Evolutionary conservation across 2,797 vertebrate genomes (phyloP).

Genomic region (Gymnoscopelus microlampas): DNA sequence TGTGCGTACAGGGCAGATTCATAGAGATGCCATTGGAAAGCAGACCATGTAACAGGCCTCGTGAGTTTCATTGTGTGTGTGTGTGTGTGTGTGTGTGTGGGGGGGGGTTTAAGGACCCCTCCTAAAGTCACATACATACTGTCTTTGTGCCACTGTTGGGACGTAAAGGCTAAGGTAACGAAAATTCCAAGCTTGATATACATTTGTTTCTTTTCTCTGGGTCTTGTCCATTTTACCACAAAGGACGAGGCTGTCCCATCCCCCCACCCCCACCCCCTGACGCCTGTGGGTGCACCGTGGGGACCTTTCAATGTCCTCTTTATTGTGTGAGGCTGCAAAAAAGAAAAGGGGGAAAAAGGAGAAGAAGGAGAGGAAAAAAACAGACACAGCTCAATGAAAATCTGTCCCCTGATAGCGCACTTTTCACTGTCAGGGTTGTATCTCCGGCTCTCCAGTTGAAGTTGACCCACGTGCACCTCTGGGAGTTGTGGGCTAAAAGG

Average conservation of each 20-base stretch:
- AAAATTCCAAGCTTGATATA: conserved; percentile 16
- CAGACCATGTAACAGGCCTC: conserved; percentile 22
- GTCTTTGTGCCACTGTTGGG: conserved; percentile 21
- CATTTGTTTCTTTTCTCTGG: conserved; percentile 14
- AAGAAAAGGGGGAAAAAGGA: no score
- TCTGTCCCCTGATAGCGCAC: conserved; percentile 20
- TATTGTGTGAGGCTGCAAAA: no score
- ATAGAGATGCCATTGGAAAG: conserved; percentile 4
- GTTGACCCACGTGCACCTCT: conserved; percentile 55
- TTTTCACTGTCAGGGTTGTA: conserved; percentile 35
- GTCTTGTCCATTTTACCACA: conserved; percentile 20
- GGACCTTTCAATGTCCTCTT: conserved; percentile 10
- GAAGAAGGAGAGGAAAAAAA: not conserved
- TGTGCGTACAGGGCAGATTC: not conserved
- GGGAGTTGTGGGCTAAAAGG: conserved; percentile 51
- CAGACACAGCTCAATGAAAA: conserved; percentile 16
- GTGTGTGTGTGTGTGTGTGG: no score
- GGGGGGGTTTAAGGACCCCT: not conserved
- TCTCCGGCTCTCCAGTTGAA: conserved; percentile 30
- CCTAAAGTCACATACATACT: not conserved
- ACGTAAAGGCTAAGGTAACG: conserved; percentile 7
- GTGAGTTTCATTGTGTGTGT: conserved; percentile 25
- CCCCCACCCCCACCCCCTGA: not conserved
- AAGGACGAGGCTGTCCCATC: not conserved
- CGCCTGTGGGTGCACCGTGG: conserved; percentile 33